phyloP scores from a whole-genome alignment of 2,888 invertebrate genomes.

The Ophion obscuratus region DNA sequence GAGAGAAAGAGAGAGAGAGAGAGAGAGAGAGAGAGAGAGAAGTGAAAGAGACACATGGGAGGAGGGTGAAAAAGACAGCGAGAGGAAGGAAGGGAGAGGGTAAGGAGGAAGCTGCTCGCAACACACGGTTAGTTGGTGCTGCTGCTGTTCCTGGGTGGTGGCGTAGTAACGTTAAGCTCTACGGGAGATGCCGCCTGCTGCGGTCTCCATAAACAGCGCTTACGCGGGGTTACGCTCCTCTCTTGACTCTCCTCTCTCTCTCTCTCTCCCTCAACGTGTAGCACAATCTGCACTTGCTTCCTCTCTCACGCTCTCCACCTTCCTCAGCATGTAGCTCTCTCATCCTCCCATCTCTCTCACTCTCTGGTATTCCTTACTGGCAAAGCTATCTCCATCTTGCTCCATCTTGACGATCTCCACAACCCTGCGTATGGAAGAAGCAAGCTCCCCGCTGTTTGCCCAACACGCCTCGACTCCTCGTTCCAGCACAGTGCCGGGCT shows the following conservation, averaged over 20 bases:
- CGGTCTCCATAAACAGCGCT: slow-evolving; percentile 83
- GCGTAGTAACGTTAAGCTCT: slow-evolving; percentile 80
- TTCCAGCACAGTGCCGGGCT: slow-evolving; percentile 28
- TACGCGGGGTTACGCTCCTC: slow-evolving; percentile 72
- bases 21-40: background rate
- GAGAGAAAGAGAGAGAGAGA: background rate
- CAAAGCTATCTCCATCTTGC: background rate
- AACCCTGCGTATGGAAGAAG: slow-evolving; percentile 25
- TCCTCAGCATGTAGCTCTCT: background rate
- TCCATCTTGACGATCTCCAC: slow-evolving; percentile 21
- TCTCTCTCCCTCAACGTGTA: slow-evolving; percentile 8
- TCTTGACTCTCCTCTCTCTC: slow-evolving; percentile 27
- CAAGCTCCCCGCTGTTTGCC: slow-evolving; percentile 41
- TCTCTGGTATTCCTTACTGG: background rate
- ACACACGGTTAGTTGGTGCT: slow-evolving; percentile 73
- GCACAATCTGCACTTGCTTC: slow-evolving; percentile 12
- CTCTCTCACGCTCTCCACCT: slow-evolving; percentile 1
- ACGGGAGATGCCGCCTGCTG: slow-evolving; percentile 82
- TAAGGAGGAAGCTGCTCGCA: slow-evolving; percentile 25
- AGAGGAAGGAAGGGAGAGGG: background rate
- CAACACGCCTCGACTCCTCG: slow-evolving; percentile 50
- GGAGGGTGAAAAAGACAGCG: background rate
- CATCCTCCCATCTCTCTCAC: slow-evolving; percentile 31
- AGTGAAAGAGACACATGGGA: background rate
- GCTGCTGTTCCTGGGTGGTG: slow-evolving; percentile 68